These are phyloP conservation scores for Lordiphosa fenestrarum DNA, from an alignment of 2,888 invertebrate genomes.

Conservation along the genomic window DNA sequence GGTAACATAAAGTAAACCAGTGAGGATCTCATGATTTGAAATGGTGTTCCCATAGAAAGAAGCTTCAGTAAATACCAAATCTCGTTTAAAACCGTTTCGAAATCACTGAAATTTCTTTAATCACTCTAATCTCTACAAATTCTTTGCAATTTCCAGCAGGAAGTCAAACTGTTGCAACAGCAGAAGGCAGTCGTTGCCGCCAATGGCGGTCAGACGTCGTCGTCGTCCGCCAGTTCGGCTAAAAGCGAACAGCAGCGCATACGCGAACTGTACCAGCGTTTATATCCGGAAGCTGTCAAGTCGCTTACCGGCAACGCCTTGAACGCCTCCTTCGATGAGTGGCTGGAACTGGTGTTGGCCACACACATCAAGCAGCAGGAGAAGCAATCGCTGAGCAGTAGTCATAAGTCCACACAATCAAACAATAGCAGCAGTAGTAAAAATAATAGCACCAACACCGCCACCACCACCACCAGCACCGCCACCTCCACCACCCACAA, in stretches of 20 bases:
- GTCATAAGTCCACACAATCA: conserved; percentile 77
- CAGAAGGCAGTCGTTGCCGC: conserved; percentile 39
- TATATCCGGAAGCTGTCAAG: conserved; percentile 78
- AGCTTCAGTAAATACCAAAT: no score
- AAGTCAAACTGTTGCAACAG: conserved; percentile 57
- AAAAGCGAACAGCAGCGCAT: conserved; percentile 75
- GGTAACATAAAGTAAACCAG: no score
- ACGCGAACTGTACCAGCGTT: conserved; percentile 77
- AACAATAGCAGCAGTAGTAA: conserved; percentile 59
- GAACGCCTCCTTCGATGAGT: conserved; percentile 77
- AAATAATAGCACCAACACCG: conserved; percentile 36
- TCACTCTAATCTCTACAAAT: conserved; percentile 2
- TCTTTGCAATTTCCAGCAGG: conserved; percentile 50
- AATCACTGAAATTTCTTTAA: no score
- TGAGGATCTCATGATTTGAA: no score
- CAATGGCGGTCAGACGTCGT: conserved; percentile 20
- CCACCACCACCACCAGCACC: conserved; percentile 48
- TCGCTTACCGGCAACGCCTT: conserved; percentile 71
- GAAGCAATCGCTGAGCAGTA: conserved; percentile 57
- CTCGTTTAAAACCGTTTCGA: no score
- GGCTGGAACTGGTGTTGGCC: conserved; percentile 78
- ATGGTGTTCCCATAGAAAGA: no score
- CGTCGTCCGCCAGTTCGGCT: conserved; percentile 21
- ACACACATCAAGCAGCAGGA: conserved; percentile 73
- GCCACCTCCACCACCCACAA: conserved; percentile 57